Percentiles rank a stretch among this genome's conserved stretches.
These are phyloP conservation scores for Mnemiopsis leidyi DNA, from an alignment of 37 sponge, comb jelly and placozoan genomes.

Conservation along the genomic window DNA sequence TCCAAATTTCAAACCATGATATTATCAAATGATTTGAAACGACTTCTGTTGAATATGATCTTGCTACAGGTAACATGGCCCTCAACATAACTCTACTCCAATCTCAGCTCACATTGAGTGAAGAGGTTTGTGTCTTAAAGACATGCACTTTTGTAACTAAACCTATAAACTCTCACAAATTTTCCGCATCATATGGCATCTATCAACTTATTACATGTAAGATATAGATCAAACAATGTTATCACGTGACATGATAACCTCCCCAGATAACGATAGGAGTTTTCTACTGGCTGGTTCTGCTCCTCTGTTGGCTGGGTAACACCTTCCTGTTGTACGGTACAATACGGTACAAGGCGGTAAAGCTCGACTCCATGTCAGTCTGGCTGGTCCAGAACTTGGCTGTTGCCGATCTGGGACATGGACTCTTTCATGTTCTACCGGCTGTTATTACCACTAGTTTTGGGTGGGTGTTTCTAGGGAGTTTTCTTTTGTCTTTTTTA, in stretches of 20 bases:
- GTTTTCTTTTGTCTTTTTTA: too few relatives aligned
- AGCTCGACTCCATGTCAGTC: not conserved
- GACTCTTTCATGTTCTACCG: not conserved
- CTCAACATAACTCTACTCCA: not conserved
- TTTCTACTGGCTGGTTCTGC: not conserved
- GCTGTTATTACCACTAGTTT: not conserved
- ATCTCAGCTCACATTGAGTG: not conserved
- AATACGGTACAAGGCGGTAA: not conserved
- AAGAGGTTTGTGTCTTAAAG: too few relatives aligned
- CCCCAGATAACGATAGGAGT: constrained; percentile 1
- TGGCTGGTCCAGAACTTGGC: constrained; percentile 42
- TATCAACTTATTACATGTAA: too few relatives aligned
- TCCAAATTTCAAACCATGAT: too few relatives aligned
- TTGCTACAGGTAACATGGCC: not conserved
- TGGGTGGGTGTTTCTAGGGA: not conserved
- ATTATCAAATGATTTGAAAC: too few relatives aligned
- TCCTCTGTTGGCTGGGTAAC: not conserved
- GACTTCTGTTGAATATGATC: too few relatives aligned
- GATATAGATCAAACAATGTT: too few relatives aligned
- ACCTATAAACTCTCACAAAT: too few relatives aligned
- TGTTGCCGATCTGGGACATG: not conserved
- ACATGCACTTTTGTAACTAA: too few relatives aligned
- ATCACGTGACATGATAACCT: not conserved
- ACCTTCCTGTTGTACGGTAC: not conserved
- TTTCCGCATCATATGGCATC: too few relatives aligned